Base-by-base conservation (phyloP, 1,140 invertebrate species). In the Pectinophora gossypiella region DNA sequence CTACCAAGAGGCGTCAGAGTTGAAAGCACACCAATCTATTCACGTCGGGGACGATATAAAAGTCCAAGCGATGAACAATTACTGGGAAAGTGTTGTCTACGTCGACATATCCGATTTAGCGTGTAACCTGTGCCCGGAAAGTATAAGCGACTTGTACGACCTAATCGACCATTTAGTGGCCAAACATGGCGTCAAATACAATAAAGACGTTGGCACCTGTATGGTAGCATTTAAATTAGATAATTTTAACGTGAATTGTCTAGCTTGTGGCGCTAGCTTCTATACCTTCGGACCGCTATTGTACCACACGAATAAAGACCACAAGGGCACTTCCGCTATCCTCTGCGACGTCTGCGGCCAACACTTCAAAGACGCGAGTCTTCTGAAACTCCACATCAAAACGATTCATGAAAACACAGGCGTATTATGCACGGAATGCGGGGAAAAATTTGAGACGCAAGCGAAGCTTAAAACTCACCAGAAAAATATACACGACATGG, bases 231-330 rank as follows among this genome's bases (percentile, higher is more conserved):
- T 85, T 22, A 85, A 79, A 40, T 46, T 83, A 2, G 74, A 85
- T 27, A 78, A 74, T 47, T 69, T 80, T 10, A 55, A 67, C 5
- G 56, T 81, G 0, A 71, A 64, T 15, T 86, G 83, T 42, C 49
- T 83, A 0, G 65, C 68, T 9, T 85, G 83, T 27, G 74, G 72
- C 0, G 70, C 64, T 0, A 71, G 55, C n/a, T 86, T 82, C 44
- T 77, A 75, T 12, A 76, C 77, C 0, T 86, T 86, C 32, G 83
- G 83, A 5, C 77, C 77, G 0, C 43, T 86, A 7, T 44, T 86
- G n/a, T 67, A 75, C 23, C 83, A 86, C 38, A 86, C 77, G 0
- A 86, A 86, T 48, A 84, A 84, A 43, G 71, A 79, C 23, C 83
- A 86, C 46, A 84, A 84, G 53, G 80, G 78, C 0, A 71, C 65